Base-by-base conservation (phyloP, 1,140 invertebrate genomes). In the Dendroctonus ponderosae region DNA sequence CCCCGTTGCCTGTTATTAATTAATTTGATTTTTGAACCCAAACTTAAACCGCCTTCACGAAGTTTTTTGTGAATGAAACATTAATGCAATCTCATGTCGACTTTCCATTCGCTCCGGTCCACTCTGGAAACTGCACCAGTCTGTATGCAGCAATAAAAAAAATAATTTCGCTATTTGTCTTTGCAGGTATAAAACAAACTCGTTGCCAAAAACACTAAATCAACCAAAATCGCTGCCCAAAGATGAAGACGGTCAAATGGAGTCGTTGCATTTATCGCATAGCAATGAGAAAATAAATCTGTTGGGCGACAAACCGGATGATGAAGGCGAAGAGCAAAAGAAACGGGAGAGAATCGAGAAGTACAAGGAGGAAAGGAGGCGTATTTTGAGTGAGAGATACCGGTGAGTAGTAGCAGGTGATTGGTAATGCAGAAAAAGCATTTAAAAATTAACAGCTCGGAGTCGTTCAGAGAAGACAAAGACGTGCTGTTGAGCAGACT, bases 341-440 rank as follows among this genome's bases (percentile, higher is more conserved):
- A 87, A 90, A 66, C 79, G 90, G 38, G 90, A 92, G 74, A 79
- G 92, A 48, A 95, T 95, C 68, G 92, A 94, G 77, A 90, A 91
- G 75, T 95, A 95, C 75, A 96, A 96, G 80, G 92, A 94, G 76
- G 93, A 95, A 75, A 81, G 93, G n/a, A 82, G 93, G 59, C 89
- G 87, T 58, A 91, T 92, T 73, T 77, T 96, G 15, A 84, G 92
- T 39, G 91, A 95, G 74, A 94, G 94, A 78, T 77, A 73, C 42
- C 69, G 72, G 72, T 73, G 41, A 67, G 64, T 7, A 46, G 12
- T 9, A 46, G 15, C 46, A 46, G 12, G n/a, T 11, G 6, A n/a
- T 37, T 59, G 7, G 44, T 59, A 56, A 56, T 46, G 49, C 9
- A 51, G 15, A 8, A 14, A 58, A 42, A 6, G 11, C 14, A 26